Evolutionary conservation across 2,113 vertebrate genomes (phyloP).

Genomic region (Hoplias malabaricus): DNA sequence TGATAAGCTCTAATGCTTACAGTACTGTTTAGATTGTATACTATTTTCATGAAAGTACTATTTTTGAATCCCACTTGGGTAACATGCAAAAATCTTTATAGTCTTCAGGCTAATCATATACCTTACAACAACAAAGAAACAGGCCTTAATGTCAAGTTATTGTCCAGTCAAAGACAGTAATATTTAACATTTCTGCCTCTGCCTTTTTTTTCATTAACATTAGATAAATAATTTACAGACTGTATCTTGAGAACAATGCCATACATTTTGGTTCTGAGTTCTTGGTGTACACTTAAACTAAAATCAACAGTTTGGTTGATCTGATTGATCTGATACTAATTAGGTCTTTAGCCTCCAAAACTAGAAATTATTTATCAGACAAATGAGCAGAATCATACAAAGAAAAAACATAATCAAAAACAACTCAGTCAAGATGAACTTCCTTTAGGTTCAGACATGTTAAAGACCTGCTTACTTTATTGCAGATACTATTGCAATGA

Average conservation of each 20-base stretch:
- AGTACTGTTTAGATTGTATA: background rate
- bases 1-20: background rate
- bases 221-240: background rate
- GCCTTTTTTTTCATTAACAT: background rate
- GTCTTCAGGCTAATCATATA: background rate
- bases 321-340: background rate
- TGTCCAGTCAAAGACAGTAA: background rate
- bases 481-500: background rate
- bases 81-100: background rate
- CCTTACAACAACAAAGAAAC: background rate
- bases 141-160: background rate
- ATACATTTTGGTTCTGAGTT: background rate
- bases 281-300: background rate
- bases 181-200: slow-evolving; percentile 12
- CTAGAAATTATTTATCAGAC: background rate
- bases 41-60: background rate
- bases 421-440: background rate
- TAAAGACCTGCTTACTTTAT: background rate
- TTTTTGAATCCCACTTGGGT: background rate
- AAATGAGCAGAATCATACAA: background rate
- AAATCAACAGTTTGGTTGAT: too few relatives aligned
- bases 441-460: background rate
- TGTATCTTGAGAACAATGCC: background rate
- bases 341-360: background rate
- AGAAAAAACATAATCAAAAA: background rate